Evolutionary conservation across 2,888 invertebrate genomes (phyloP).

Genomic region (Andrena trimmerana): DNA sequence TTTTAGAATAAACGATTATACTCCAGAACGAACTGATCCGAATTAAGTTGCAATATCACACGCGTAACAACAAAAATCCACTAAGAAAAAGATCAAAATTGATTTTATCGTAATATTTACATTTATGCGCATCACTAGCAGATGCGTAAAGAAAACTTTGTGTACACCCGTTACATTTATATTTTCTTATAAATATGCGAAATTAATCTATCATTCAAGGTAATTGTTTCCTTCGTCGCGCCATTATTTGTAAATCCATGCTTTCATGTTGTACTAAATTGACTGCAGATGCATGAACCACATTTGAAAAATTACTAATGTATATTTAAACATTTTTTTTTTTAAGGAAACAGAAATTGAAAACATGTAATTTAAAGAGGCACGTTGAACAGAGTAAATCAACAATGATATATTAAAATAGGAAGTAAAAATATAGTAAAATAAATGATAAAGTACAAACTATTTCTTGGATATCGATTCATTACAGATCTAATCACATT

Average conservation of each 20-base stretch:
- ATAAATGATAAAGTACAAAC: slow-evolving; percentile 64
- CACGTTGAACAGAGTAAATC: slow-evolving; percentile 46
- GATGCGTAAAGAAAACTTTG: slow-evolving; percentile 25
- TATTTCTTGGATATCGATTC: slow-evolving; percentile 50
- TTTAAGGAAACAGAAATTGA: slow-evolving; percentile 29
- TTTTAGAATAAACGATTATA: slow-evolving; percentile 2
- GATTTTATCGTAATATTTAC: slow-evolving; percentile 30
- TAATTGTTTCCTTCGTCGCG: slow-evolving; percentile 47
- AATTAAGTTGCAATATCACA: slow-evolving; percentile 21
- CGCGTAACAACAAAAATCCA: background rate
- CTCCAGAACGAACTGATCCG: slow-evolving; percentile 51
- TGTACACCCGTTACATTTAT: slow-evolving; percentile 43
- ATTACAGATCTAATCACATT: slow-evolving; percentile 44
- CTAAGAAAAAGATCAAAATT: slow-evolving; percentile 28
- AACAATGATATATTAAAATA: slow-evolving; percentile 57
- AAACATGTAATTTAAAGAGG: slow-evolving; percentile 47
- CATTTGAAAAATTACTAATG: slow-evolving; percentile 28
- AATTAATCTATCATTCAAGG: slow-evolving; percentile 52
- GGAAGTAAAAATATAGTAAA: slow-evolving; percentile 56
- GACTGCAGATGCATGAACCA: slow-evolving; percentile 71
- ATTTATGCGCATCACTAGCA: background rate
- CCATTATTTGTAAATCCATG: slow-evolving; percentile 80
- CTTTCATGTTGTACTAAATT: slow-evolving; percentile 59
- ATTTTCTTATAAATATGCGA: slow-evolving; percentile 54
- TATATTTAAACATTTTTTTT: slow-evolving; percentile 41